These are phyloP conservation scores for Dynastes hyllus DNA, from an alignment of 2,888 invertebrate genomes.

Conservation along the genomic window DNA sequence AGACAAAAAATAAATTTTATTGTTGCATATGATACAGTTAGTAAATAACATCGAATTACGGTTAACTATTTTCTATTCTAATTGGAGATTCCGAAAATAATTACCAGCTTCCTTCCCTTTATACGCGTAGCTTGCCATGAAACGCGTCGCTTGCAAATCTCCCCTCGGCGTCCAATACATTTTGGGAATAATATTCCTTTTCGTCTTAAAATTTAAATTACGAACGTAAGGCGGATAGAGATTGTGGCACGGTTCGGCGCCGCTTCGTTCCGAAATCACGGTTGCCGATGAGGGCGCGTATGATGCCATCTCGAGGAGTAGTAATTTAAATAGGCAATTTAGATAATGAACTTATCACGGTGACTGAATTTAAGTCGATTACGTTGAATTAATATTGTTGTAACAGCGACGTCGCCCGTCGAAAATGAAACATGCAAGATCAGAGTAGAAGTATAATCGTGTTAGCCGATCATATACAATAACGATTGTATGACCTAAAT, in stretches of 20 bases:
- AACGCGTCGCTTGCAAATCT: background rate
- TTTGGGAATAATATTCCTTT: conserved; percentile 23
- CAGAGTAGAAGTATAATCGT: conserved; percentile 27
- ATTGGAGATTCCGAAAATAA: background rate
- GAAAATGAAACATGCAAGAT: conserved; percentile 35
- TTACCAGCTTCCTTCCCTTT: background rate
- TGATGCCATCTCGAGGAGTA: conserved; percentile 17
- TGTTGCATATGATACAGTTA: background rate
- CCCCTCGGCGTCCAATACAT: conserved; percentile 2
- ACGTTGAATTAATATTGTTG: conserved; percentile 42
- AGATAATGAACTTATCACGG: conserved; percentile 48
- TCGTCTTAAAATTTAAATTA: conserved; percentile 40
- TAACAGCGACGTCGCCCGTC: conserved; percentile 8
- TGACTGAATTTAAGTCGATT: conserved; percentile 46
- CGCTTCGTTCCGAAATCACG: conserved; percentile 10
- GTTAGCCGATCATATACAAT: conserved; percentile 34
- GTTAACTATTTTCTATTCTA: background rate
- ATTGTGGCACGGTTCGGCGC: background rate
- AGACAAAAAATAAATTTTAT: too few relatives aligned
- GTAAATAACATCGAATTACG: background rate
- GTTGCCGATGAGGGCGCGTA: background rate
- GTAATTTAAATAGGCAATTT: conserved; percentile 46
- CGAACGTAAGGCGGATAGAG: background rate
- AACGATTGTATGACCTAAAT: conserved; percentile 25
- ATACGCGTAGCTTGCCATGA: background rate